Conservation (phyloP, 1,140 invertebrate species). For the Drosophila pachea region DNA sequence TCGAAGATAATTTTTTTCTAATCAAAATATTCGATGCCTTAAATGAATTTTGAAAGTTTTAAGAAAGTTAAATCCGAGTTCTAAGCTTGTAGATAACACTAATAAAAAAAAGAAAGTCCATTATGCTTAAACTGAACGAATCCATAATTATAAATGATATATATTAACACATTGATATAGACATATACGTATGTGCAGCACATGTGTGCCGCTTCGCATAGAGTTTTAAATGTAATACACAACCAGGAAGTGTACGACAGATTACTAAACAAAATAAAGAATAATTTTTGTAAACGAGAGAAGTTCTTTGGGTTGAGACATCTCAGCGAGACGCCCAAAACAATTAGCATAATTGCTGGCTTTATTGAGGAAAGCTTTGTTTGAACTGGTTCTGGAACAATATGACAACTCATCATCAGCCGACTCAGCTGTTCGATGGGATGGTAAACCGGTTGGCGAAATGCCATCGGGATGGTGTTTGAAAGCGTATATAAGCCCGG, state of each 20-base stretch:
- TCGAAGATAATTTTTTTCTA: slow-evolving; percentile 34
- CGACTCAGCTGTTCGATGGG: slow-evolving; percentile 28
- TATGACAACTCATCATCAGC: background rate
- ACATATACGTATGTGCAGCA: background rate
- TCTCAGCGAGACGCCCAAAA: slow-evolving; percentile 38
- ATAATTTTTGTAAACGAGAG: slow-evolving; percentile 54
- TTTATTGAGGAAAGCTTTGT: slow-evolving; percentile 58
- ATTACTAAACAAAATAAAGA: slow-evolving; percentile 56
- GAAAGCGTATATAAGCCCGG: slow-evolving; percentile 50
- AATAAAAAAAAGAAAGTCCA: slow-evolving; percentile 56
- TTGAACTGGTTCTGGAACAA: slow-evolving; percentile 47
- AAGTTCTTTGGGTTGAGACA: slow-evolving; percentile 17
- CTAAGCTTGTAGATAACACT: slow-evolving; percentile 46
- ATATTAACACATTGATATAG: slow-evolving; percentile 1
- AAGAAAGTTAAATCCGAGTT: slow-evolving; percentile 25
- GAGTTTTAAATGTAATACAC: slow-evolving; percentile 64
- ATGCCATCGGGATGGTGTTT: background rate
- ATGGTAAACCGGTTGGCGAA: slow-evolving; percentile 25
- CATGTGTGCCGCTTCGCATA: slow-evolving; percentile 28
- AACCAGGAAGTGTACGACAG: slow-evolving; percentile 52
- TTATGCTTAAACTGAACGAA: slow-evolving; percentile 30
- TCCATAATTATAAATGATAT: background rate
- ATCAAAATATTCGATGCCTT: slow-evolving; percentile 70
- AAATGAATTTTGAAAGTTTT: slow-evolving; percentile 31
- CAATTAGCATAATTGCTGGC: slow-evolving; percentile 44